Evolutionary conservation across 64 coral and sea anemone genomes (phyloP).

Genomic region (Montipora efflorescens): DNA sequence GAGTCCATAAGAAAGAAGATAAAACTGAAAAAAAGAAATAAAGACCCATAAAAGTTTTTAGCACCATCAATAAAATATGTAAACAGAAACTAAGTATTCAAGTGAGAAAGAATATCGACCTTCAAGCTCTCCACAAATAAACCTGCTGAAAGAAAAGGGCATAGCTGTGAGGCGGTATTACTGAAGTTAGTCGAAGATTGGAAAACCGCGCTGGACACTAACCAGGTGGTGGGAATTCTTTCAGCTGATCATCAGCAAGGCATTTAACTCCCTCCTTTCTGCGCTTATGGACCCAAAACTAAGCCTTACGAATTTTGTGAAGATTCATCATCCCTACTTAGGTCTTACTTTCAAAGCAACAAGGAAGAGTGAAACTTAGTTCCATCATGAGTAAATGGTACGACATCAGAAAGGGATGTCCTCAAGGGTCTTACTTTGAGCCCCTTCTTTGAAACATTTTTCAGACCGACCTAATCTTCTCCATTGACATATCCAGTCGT

Average conservation of each 20-base stretch:
- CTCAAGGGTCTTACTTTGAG: constrained; percentile 22
- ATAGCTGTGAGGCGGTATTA: neutral
- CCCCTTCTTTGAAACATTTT: neutral
- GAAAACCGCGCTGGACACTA: constrained; percentile 28
- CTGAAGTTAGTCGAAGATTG: constrained; percentile 33
- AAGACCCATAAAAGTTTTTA: too few relatives aligned
- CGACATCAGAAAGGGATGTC: constrained; percentile 48
- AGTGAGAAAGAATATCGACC: too few relatives aligned
- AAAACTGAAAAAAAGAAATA: too few relatives aligned
- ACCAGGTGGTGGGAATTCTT: neutral
- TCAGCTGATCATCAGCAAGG: constrained; percentile 33
- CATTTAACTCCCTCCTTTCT: constrained; percentile 57
- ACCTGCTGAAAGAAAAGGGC: neutral
- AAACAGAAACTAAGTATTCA: too few relatives aligned
- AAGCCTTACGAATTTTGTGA: constrained; percentile 38
- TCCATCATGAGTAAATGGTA: constrained; percentile 30
- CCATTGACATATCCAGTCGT: too few relatives aligned
- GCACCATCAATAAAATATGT: too few relatives aligned
- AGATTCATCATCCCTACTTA: constrained; percentile 3
- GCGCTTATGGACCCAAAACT: constrained; percentile 12
- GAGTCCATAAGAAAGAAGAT: too few relatives aligned
- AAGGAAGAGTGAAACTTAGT: constrained; percentile 23
- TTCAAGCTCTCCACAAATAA: too few relatives aligned
- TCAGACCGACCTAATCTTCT: too few relatives aligned
- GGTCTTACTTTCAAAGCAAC: constrained; percentile 12